Base-by-base conservation (phyloP, 1,140 invertebrate genomes). In the Cryptotermes secundus region DNA sequence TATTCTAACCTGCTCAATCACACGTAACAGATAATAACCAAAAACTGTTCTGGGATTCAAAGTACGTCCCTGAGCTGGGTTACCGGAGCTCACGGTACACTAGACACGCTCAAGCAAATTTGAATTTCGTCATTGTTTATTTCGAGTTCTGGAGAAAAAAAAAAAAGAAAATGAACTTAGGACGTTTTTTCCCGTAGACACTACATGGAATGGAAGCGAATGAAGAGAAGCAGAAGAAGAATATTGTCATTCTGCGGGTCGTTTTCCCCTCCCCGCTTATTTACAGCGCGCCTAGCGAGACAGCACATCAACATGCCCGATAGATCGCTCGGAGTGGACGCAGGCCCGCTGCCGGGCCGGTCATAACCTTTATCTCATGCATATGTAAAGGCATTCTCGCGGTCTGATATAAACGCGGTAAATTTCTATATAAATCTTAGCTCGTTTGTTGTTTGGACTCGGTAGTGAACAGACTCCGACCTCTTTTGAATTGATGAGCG, bases 341-440 rank as follows among this genome's bases (percentile, higher is more conserved):
- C 0, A n/a, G 9, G 45, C 16, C 45, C 38, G 12, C 38, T 4
- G 38, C 4, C 38, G 38, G 38, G 38, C 12, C 38, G 53, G 26
- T 22, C 24, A 22, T 72, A 72, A 72, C 59, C 59, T 72, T 72
- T 72, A 72, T 72, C 59, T 72, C 59, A 72, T 72, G 59, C n/a
- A 72, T 72, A 72, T 72, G 59, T 72, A 72, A 72, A 72, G 59
- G 31, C 26, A n/a, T 72, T 72, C 26, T 72, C 59, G 59, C 59
- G 59, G 59, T 72, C 31, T 72, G 59, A 72, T 72, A 72, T 72
- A 72, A 72, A 72, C 59, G n/a, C 31, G 59, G 59, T 72, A 72
- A n/a, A 72, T 72, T 31, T 72, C 26, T 72, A 31, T 72, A 72
- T 72, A 72, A 72, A 72, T 72, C 59, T 72, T 72, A n/a, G 6